A percentile compares a stretch with the other conserved stretches of the same genome.
Conservation (phyloP, 1,140 invertebrate species). For the Melitaea cinxia region DNA sequence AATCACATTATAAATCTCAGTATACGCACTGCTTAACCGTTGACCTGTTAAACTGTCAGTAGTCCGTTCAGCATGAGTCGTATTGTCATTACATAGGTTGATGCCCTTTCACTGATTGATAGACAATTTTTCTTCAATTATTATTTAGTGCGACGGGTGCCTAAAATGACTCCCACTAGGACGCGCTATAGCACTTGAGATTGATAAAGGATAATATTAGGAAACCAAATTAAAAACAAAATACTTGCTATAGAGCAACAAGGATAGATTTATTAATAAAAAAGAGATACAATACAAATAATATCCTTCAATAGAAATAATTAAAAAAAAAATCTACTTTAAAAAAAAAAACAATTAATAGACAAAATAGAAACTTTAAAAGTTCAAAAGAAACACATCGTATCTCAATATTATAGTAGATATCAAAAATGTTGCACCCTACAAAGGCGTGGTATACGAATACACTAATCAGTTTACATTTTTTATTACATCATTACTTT, state of each 20-base stretch:
- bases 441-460: slow-evolving; percentile 5
- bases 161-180: neutral
- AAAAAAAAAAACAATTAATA: neutral
- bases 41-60: slow-evolving; percentile 28
- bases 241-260: no score
- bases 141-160: no score
- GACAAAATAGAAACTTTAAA: no score
- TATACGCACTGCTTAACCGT: slow-evolving; percentile 9
- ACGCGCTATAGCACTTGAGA: neutral
- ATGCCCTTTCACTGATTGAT: slow-evolving; percentile 34
- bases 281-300: neutral
- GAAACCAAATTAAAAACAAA: no score
- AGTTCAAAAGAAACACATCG: neutral
- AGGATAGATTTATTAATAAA: neutral
- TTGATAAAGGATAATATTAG: no score
- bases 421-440: neutral
- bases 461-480: slow-evolving; percentile 24
- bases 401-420: neutral
- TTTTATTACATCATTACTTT: slow-evolving; percentile 31
- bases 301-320: neutral
- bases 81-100: slow-evolving; percentile 36
- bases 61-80: slow-evolving; percentile 18
- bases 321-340: no score
- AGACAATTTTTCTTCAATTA: slow-evolving; percentile 5
- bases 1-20: slow-evolving; percentile 1